phyloP scores from a whole-genome alignment of 2,888 invertebrate species.

The Ophion ventricosus region DNA sequence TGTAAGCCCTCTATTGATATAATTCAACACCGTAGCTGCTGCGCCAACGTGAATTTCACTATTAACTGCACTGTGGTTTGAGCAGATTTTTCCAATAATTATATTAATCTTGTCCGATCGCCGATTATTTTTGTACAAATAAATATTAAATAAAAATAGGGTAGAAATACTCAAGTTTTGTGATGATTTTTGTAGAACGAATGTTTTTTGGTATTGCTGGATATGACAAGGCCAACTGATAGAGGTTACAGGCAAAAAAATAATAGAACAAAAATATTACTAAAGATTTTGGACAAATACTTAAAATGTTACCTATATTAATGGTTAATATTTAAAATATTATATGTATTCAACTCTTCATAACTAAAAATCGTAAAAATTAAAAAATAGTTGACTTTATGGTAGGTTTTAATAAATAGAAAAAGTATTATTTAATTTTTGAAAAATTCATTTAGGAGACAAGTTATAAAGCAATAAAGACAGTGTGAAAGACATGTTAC shows the following conservation, averaged over 20 bases:
- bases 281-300: not conserved
- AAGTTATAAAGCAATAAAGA: too few species aligned
- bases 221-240: not conserved
- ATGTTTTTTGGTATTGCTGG: not conserved
- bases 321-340: not conserved
- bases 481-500: too few species aligned
- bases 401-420: too few species aligned
- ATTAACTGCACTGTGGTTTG: not conserved
- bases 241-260: not conserved
- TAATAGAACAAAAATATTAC: not conserved
- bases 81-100: not conserved
- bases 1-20: constrained; percentile 23
- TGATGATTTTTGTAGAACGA: not conserved
- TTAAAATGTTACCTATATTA: not conserved
- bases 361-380: not conserved
- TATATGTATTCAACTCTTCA: not conserved
- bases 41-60: not conserved
- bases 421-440: too few species aligned
- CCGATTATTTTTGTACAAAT: not conserved
- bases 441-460: too few species aligned
- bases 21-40: not conserved
- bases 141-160: not conserved
- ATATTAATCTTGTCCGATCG: not conserved
- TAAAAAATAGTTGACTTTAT: too few species aligned
- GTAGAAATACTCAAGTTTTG: not conserved